phyloP scores from a whole-genome alignment of 1,140 invertebrate species.

The Rhizoglyphus robini region DNA sequence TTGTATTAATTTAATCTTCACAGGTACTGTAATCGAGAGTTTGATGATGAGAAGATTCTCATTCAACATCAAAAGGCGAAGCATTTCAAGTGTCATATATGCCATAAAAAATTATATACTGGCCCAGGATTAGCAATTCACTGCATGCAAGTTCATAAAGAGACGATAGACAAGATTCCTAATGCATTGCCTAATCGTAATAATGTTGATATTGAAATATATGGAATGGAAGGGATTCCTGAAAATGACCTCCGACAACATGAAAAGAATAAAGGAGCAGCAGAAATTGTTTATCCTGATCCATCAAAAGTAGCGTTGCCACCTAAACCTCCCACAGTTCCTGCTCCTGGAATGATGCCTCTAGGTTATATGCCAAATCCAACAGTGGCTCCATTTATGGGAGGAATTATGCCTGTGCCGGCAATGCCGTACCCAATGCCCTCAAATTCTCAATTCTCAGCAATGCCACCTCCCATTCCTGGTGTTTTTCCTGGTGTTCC shows the following conservation, averaged over 20 bases:
- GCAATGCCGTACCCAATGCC: neutral
- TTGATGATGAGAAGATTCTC: constrained; percentile 99
- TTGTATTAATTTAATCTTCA: constrained; percentile 18
- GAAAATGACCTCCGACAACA: constrained; percentile 85
- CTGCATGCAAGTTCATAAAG: constrained; percentile 99
- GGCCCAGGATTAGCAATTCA: constrained; percentile 96
- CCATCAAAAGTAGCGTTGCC: neutral
- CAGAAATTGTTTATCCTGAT: neutral
- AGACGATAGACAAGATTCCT: constrained; percentile 98
- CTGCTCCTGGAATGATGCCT: constrained; percentile 11
- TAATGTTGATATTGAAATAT: constrained; percentile 99
- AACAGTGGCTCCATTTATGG: constrained; percentile 16
- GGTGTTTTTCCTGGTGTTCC: neutral
- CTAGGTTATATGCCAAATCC: constrained; percentile 4
- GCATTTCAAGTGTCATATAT: constrained; percentile 99
- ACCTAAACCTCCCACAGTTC: neutral
- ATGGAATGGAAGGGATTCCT: constrained; percentile 99
- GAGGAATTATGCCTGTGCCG: neutral
- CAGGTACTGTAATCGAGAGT: constrained; percentile 99
- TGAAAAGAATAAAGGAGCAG: constrained; percentile 47
- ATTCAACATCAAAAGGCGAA: constrained; percentile 99
- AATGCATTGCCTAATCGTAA: constrained; percentile 93
- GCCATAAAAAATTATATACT: constrained; percentile 98
- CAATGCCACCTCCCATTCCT: neutral
- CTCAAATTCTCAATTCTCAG: constrained; percentile 5